These are phyloP conservation scores for Zosterops borbonicus DNA, from an alignment of 2,113 vertebrate genomes.

Conservation along the genomic window DNA sequence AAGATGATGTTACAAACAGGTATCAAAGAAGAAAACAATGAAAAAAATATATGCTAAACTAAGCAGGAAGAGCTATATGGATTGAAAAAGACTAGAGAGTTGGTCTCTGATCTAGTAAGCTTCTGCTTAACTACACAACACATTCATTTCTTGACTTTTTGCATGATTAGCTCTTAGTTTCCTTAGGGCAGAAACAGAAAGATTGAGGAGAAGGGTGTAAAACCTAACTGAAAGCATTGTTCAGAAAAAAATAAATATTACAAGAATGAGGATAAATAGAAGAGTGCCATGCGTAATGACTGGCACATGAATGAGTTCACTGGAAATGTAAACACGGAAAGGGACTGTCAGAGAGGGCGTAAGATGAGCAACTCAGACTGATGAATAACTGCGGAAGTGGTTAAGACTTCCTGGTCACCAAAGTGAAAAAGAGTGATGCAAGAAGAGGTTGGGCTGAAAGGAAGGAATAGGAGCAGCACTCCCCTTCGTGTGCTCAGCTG, in stretches of 20 bases:
- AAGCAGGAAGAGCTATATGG: background rate
- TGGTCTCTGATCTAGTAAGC: background rate
- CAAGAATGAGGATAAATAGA: background rate
- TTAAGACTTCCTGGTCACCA: background rate
- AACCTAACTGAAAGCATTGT: background rate
- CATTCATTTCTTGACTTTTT: background rate
- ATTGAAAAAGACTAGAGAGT: background rate
- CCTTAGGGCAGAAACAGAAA: background rate
- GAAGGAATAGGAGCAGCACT: background rate
- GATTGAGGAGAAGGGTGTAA: background rate
- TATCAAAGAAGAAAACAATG: background rate
- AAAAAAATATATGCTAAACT: background rate
- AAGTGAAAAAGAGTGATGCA: background rate
- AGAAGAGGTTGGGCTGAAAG: background rate
- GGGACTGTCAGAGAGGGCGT: background rate
- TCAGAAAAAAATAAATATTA: background rate
- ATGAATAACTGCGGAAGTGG: constrained; percentile 17
- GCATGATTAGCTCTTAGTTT: background rate
- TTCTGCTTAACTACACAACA: background rate
- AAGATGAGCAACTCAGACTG: background rate
- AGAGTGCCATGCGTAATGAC: background rate
- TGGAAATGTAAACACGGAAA: constrained; percentile 29
- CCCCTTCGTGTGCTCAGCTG: rapidly evolving
- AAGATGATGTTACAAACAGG: background rate
- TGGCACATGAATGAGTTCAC: background rate